Base-by-base conservation (phyloP, 2,113 vertebrate genomes). In the Rhineura floridana region DNA sequence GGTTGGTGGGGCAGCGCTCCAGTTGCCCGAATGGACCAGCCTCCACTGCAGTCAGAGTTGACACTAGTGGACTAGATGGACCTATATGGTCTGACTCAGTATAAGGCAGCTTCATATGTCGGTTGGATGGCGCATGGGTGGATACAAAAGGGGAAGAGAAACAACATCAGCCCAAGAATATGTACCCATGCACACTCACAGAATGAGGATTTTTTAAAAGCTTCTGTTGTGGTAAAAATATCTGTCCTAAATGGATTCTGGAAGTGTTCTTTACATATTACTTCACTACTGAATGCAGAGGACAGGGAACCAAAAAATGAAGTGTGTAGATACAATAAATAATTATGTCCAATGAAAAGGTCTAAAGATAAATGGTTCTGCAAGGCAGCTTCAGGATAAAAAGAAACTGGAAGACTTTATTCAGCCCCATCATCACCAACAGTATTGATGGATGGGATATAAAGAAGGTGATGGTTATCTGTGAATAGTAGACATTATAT, bases 371-470 rank as follows among this genome's bases (percentile, higher is more conserved):
- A 88, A 88, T 88, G 81, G 83, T 50, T 83, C 46, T n/a, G 70
- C 62, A 39, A 83, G 10, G 46, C 46, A 77, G 70, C 72, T 88
- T 50, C 44, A 67, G 72, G 46, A 88, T 88, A 67, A 88, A 88
- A 83, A 83, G 52, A 76, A 88, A 77, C 19, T 19, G 72, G 59
- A 42, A 76, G n/a, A 76, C 77, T 88, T 88, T 83, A 83, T 83
- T 83, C 46, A 65, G 81, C 12, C 72, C 25, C 59, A 77, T 83
- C 81, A 67, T 48, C 44, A 21, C 87, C n/a, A 36, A 88, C 42
- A 77, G 44, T 83, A 52, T 88, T 88, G 81, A 88, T 83, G 81
- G 87, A 88, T 88, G 72, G 36, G 72, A 83, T 77, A 83, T 88
- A 83, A 88, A 88, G 81, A 65, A 83, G 19, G 81, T 65, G 62